Conservation (phyloP, 2,797 vertebrate species). For the Otus scops region DNA sequence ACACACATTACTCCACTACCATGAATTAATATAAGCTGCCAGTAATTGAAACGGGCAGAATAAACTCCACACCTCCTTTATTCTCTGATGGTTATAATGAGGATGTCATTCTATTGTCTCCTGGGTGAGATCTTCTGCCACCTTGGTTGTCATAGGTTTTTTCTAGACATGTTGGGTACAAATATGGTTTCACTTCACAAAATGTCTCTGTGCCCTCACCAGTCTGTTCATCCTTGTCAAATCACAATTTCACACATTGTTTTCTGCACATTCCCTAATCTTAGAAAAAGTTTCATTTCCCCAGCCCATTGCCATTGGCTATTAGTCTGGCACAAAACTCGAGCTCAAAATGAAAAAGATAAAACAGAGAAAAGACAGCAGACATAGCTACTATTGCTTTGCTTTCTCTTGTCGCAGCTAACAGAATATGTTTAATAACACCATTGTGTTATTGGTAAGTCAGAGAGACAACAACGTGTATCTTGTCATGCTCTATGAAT, state of each 20-base stretch:
- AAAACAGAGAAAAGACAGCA: conserved; percentile 19
- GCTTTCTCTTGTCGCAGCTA: neutral
- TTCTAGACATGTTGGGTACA: neutral
- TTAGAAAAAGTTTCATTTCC: conserved; percentile 49
- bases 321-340: conserved; percentile 51
- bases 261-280: conserved; percentile 40
- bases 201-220: conserved; percentile 18
- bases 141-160: neutral
- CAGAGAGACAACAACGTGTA: neutral
- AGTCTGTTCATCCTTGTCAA: conserved; percentile 32
- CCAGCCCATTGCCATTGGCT: conserved; percentile 34
- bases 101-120: conserved; percentile 9
- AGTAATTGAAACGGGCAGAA: conserved; percentile 33
- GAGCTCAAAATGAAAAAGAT: conserved; percentile 43
- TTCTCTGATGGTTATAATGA: neutral
- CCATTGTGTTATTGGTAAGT: neutral
- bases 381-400: neutral
- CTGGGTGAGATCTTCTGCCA: conserved; percentile 7
- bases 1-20: neutral
- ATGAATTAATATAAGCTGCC: conserved; percentile 23
- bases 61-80: neutral
- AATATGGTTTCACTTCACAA: conserved; percentile 8
- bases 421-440: neutral
- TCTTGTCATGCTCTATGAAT: neutral
- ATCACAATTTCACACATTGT: conserved; percentile 56